These are phyloP conservation scores for Brachionus rubens DNA, from an alignment of 1,140 invertebrate species.

Conservation along the genomic window DNA sequence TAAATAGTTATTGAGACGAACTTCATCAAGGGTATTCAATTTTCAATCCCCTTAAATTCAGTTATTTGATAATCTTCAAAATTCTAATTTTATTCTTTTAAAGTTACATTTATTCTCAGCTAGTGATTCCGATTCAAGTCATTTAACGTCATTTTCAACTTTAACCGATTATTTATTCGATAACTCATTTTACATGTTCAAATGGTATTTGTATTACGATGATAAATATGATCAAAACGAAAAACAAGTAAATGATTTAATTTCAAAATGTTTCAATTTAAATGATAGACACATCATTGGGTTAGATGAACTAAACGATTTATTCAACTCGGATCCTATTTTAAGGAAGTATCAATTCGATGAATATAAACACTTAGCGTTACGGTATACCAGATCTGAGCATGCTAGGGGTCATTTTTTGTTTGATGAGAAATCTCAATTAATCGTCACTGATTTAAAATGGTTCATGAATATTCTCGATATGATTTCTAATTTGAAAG, in stretches of 20 bases:
- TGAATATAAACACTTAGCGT: not conserved
- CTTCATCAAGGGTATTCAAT: too few relatives aligned
- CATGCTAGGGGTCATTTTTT: not conserved
- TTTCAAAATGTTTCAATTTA: not conserved
- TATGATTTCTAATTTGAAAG: not conserved
- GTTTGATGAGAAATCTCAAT: not conserved
- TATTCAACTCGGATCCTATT: not conserved
- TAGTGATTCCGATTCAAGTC: too few relatives aligned
- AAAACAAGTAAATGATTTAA: constrained; percentile 13
- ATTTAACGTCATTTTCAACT: not conserved
- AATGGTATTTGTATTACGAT: constrained; percentile 1
- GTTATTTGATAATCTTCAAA: too few relatives aligned
- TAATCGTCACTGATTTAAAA: constrained; percentile 25
- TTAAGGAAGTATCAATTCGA: not conserved
- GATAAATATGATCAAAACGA: not conserved
- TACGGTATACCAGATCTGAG: not conserved
- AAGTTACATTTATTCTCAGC: not conserved
- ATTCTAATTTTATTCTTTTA: too few relatives aligned
- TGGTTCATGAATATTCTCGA: constrained; percentile 5
- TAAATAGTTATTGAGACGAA: too few relatives aligned
- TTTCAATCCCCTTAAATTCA: too few relatives aligned
- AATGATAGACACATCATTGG: not conserved
- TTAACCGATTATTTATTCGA: constrained; percentile 8
- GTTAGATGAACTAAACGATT: not conserved
- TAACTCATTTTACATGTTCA: constrained; percentile 6